These are phyloP conservation scores for Xanthia icteritia DNA, from an alignment of 2,888 invertebrate species.

Conservation along the genomic window DNA sequence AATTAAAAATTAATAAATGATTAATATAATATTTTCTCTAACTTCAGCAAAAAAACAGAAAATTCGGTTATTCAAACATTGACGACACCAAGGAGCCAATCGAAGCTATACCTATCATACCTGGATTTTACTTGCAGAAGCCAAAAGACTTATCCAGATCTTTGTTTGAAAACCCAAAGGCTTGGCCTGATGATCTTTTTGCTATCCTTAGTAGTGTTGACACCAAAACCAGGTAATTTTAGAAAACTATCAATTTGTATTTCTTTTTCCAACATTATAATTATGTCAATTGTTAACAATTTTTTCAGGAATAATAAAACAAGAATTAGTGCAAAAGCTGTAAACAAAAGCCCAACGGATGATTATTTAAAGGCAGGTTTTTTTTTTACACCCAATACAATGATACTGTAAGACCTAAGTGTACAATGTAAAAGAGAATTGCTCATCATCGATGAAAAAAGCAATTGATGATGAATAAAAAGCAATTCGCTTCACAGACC, in stretches of 20 bases:
- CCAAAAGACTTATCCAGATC: slow-evolving; percentile 75
- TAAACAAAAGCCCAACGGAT: slow-evolving; percentile 45
- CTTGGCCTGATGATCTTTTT: slow-evolving; percentile 68
- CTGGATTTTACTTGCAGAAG: slow-evolving; percentile 76
- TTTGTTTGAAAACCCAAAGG: slow-evolving; percentile 72
- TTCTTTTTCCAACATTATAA: neutral
- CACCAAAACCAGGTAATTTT: slow-evolving; percentile 72
- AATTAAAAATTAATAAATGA: too few species aligned
- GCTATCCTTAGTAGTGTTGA: slow-evolving; percentile 74
- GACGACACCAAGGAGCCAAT: neutral
- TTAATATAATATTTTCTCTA: neutral
- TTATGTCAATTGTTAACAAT: neutral
- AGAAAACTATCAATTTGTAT: neutral
- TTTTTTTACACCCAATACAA: slow-evolving; percentile 32
- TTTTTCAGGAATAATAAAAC: slow-evolving; percentile 8
- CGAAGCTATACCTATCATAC: slow-evolving; percentile 67
- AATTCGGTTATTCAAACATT: neutral
- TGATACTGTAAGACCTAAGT: too few species aligned
- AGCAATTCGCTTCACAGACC: neutral
- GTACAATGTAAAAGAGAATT: neutral
- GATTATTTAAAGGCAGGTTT: slow-evolving; percentile 55
- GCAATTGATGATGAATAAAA: too few species aligned
- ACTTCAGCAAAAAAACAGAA: neutral
- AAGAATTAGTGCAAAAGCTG: neutral
- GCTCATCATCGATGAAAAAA: too few species aligned